Percentiles rank a stretch among this genome's conserved stretches.
Evolutionary conservation across 2,888 invertebrate genomes (phyloP).

Genomic region (Yponomeuta plumbellus): DNA sequence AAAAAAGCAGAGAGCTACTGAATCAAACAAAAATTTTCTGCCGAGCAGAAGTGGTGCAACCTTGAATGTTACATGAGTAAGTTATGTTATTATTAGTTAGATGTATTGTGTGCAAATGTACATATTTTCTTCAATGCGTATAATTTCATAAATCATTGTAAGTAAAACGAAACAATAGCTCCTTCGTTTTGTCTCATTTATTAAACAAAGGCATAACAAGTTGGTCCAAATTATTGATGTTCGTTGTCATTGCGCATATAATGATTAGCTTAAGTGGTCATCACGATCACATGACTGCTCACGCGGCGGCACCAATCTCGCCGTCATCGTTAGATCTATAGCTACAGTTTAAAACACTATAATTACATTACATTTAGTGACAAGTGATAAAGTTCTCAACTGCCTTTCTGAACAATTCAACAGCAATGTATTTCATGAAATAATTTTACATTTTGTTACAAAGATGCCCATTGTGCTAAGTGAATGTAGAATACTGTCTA

Average conservation of each 20-base stretch:
- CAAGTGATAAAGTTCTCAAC: no score
- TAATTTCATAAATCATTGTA: conserved; percentile 1
- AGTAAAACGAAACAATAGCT: neutral
- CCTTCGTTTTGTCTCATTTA: conserved; percentile 2
- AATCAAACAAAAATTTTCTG: neutral
- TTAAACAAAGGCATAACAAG: conserved; percentile 1
- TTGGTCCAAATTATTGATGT: conserved; percentile 3
- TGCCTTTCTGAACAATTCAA: no score
- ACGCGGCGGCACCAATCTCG: conserved; percentile 47
- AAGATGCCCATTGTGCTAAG: no score
- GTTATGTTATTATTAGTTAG: neutral
- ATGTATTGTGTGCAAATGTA: neutral
- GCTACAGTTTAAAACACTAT: conserved; percentile 7
- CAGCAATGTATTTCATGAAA: no score
- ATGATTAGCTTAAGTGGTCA: conserved; percentile 74
- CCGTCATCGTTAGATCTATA: neutral
- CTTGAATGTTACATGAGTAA: neutral
- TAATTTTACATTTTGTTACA: no score
- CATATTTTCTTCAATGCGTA: neutral
- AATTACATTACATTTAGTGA: neutral
- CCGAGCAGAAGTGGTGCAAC: neutral
- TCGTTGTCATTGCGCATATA: conserved; percentile 21
- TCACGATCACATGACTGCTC: conserved; percentile 69
- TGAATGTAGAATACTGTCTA: no score
- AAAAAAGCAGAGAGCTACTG: neutral